phyloP scores from a whole-genome alignment of 2,797 vertebrate genomes.

The Onychomys arenicola region DNA sequence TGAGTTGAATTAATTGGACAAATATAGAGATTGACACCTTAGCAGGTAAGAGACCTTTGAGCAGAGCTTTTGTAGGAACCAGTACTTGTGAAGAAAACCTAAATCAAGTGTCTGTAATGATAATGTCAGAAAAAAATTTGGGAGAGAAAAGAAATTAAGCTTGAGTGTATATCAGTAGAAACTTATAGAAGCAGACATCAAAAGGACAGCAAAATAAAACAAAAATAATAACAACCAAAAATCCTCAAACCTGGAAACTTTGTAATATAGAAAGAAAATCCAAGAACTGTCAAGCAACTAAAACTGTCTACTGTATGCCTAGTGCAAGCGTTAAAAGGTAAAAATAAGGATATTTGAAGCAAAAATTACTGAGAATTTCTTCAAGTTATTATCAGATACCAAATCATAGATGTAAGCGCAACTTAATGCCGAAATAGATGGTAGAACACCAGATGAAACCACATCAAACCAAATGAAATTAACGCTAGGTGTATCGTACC shows the following conservation, averaged over 20 bases:
- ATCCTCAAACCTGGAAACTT: background rate
- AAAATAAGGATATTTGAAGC: slow-evolving; percentile 3
- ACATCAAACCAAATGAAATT: background rate
- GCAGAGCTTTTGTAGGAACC: background rate
- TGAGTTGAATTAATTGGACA: background rate
- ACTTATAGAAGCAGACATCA: background rate
- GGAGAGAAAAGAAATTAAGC: background rate
- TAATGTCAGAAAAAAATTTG: background rate
- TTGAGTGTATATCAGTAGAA: background rate
- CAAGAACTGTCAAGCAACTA: background rate
- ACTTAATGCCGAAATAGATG: background rate
- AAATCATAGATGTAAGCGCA: background rate
- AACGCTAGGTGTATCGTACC: background rate
- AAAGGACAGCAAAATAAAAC: background rate
- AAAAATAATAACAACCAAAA: background rate
- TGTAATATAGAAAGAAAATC: background rate
- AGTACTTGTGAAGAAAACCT: background rate
- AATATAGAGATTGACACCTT: background rate
- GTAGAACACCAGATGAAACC: background rate
- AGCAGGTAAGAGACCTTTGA: background rate
- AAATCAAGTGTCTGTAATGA: background rate
- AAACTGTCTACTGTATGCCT: background rate
- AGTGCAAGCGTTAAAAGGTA: background rate
- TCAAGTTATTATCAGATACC: background rate
- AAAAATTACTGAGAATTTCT: background rate